A percentile compares a stretch with the other conserved stretches of the same genome.
Evolutionary conservation across 2,888 invertebrate species (phyloP).

Genomic region (Rhagophthalmus giganteus): DNA sequence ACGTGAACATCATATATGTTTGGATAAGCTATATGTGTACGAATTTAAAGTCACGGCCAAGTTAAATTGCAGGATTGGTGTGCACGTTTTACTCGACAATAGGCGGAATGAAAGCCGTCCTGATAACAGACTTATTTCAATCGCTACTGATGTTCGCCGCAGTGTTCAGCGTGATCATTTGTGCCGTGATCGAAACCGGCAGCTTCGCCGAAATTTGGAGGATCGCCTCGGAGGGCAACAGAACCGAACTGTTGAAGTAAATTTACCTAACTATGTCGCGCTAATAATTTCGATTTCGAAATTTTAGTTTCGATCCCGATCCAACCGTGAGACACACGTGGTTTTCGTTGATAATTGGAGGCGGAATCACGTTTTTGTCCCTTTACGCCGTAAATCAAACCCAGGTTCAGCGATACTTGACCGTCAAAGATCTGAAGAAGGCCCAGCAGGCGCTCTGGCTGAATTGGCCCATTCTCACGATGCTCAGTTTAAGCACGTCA

Average conservation of each 20-base stretch:
- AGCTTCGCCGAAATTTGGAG: conserved; percentile 72
- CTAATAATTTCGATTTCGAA: too few species aligned
- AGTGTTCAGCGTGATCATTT: conserved; percentile 76
- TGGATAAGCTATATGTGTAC: too few species aligned
- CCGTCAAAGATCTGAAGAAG: conserved; percentile 69
- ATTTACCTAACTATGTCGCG: too few species aligned
- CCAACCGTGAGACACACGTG: conserved; percentile 83
- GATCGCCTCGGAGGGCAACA: conserved; percentile 68
- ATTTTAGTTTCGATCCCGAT: conserved; percentile 70
- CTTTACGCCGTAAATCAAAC: conserved; percentile 88
- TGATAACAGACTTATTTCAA: conserved; percentile 85
- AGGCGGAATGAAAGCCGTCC: conserved; percentile 90
- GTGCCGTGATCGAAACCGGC: conserved; percentile 70
- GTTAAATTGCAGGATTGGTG: conserved; percentile 69
- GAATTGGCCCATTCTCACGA: conserved; percentile 77
- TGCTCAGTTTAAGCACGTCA: conserved; percentile 74
- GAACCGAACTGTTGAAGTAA: conserved; percentile 73
- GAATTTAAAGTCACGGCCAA: too few species aligned
- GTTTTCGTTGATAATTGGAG: conserved; percentile 82
- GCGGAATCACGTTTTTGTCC: conserved; percentile 76
- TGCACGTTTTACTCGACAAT: conserved; percentile 87
- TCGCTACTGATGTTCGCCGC: conserved; percentile 84
- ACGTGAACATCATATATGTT: too few species aligned
- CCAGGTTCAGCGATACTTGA: conserved; percentile 74
- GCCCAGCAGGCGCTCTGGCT: conserved; percentile 77